Evolutionary conservation across 2,888 invertebrate species (phyloP).

Genomic region (Choristoneura rosaceana): DNA sequence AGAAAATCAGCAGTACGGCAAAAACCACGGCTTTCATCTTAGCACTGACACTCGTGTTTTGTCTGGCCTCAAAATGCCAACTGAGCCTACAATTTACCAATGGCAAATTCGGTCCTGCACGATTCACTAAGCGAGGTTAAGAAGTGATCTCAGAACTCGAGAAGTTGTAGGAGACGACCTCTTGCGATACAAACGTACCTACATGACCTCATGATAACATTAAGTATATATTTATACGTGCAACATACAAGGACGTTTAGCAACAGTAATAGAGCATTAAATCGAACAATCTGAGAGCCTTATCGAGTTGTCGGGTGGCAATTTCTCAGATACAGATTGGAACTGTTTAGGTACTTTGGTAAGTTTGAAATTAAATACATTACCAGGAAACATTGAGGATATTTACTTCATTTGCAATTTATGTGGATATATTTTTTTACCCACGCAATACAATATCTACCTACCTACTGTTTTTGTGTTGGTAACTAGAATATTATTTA

Average conservation of each 20-base stretch:
- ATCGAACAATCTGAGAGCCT: slow-evolving; percentile 6
- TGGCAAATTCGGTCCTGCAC: slow-evolving; percentile 29
- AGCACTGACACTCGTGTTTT: slow-evolving; percentile 38
- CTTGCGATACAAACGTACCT: slow-evolving; percentile 46
- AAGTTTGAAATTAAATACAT: slow-evolving; percentile 10
- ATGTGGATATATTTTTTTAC: too few relatives aligned
- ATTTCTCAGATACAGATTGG: slow-evolving; percentile 20
- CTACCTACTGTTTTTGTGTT: too few relatives aligned
- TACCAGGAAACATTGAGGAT: slow-evolving; percentile 19
- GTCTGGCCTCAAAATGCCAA: slow-evolving; percentile 22
- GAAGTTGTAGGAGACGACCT: slow-evolving; percentile 57
- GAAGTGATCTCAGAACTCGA: slow-evolving; percentile 36
- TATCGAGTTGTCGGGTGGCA: slow-evolving; percentile 9
- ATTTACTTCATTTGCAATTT: neutral
- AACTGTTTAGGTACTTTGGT: slow-evolving; percentile 30
- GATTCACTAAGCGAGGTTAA: slow-evolving; percentile 35
- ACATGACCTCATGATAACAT: slow-evolving; percentile 60
- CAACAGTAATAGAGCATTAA: slow-evolving; percentile 15
- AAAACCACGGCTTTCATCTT: slow-evolving; percentile 66
- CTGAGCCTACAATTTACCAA: slow-evolving; percentile 31
- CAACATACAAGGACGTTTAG: neutral
- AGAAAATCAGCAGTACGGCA: slow-evolving; percentile 65
- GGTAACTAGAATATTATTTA: too few relatives aligned
- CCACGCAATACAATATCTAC: too few relatives aligned
- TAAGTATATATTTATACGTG: neutral